phyloP scores from a whole-genome alignment of 2,888 invertebrate genomes.

The Melanotus villosus region DNA sequence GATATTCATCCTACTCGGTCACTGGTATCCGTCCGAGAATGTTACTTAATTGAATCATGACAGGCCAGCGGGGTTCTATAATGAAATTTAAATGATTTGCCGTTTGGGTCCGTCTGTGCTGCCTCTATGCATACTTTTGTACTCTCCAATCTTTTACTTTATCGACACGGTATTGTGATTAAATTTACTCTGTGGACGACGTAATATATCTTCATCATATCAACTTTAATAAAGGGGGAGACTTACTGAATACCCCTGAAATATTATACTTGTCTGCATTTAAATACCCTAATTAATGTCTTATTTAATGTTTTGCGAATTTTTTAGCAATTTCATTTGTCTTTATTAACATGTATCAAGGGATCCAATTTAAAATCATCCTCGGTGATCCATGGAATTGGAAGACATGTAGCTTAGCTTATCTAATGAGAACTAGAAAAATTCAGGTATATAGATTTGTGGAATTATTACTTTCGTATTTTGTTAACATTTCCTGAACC shows the following conservation, averaged over 20 bases:
- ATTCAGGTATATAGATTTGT: too few relatives aligned
- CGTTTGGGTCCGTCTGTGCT: conserved; percentile 29
- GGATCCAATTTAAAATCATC: too few relatives aligned
- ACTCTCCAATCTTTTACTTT: conserved; percentile 27
- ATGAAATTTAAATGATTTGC: conserved; percentile 54
- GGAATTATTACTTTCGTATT: too few relatives aligned
- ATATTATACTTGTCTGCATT: not conserved
- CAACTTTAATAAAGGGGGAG: conserved; percentile 9
- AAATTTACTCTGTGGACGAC: conserved; percentile 16
- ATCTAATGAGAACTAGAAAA: too few relatives aligned
- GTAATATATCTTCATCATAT: conserved; percentile 24
- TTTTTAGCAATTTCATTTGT: too few relatives aligned
- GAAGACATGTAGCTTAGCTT: too few relatives aligned
- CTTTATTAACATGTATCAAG: too few relatives aligned
- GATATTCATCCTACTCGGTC: conserved; percentile 48
- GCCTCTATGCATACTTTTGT: conserved; percentile 11
- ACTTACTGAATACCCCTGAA: not conserved
- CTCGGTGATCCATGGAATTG: too few relatives aligned
- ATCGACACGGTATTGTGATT: conserved; percentile 28
- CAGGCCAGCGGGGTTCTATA: conserved; percentile 52
- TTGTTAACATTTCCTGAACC: too few relatives aligned
- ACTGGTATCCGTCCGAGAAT: conserved; percentile 55
- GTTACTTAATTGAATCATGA: conserved; percentile 62
- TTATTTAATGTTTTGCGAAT: too few relatives aligned
- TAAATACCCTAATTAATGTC: too few relatives aligned